Evolutionary conservation across 1,140 invertebrate genomes (phyloP).

Genomic region (Melitaea cinxia): DNA sequence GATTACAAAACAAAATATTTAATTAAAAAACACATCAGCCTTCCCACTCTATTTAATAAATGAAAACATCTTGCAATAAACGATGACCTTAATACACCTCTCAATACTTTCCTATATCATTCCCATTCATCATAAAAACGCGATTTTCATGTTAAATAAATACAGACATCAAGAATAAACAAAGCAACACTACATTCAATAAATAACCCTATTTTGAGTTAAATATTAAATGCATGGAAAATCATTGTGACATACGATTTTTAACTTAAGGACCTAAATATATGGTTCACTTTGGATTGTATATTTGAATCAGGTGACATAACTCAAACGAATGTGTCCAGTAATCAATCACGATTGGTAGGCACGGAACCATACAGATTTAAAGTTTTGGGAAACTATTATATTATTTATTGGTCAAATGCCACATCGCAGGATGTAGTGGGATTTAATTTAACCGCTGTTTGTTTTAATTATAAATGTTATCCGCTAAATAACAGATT

Average conservation of each 20-base stretch:
- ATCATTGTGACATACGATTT: background rate
- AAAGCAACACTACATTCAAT: background rate
- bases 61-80: background rate
- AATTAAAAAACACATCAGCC: background rate
- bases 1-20: background rate
- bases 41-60: slow-evolving; percentile 3
- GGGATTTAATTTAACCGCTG: background rate
- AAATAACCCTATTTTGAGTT: background rate
- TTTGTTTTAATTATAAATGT: background rate
- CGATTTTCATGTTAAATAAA: slow-evolving; percentile 10
- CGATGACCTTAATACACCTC: slow-evolving; percentile 7
- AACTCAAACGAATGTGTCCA: slow-evolving; percentile 3
- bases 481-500: background rate
- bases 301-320: background rate
- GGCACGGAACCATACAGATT: background rate
- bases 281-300: background rate
- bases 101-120: slow-evolving; percentile 6
- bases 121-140: slow-evolving; percentile 12
- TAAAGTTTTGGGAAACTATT: slow-evolving; percentile 4
- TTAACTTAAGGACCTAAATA: background rate
- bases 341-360: background rate
- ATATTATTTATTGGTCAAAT: background rate
- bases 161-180: slow-evolving; percentile 8
- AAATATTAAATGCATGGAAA: background rate
- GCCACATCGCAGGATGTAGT: background rate